Base-by-base conservation (phyloP, 2,797 vertebrate genomes). In the Megaceryle alcyon region DNA sequence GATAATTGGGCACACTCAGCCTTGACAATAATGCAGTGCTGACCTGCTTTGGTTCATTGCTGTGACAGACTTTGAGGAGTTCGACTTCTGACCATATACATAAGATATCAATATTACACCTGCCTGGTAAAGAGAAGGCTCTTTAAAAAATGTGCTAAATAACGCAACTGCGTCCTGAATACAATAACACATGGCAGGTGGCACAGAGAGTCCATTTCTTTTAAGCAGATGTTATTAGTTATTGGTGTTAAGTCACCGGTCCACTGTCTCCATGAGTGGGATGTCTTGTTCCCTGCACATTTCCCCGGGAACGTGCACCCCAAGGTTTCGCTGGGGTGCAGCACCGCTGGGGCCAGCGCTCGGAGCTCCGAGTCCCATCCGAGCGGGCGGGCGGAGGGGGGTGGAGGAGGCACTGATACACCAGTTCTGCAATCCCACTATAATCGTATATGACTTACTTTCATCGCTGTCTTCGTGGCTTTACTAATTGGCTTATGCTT, bases 141-240 rank as follows among this genome's bases (percentile, higher is more conserved):
- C 6, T 6, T 20, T 29, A 56, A 16, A n/a, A 57, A 25, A 5
- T 23, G 22, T 72, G 65, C 22, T 44, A 13, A 19, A 17, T 9
- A 7, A 29, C 18, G 4, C 18, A 19, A 41, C 37, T 25, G 22
- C 14, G 9, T 49, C 41, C 59, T 20, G 43, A 49, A 44, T 41
- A 86, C 49, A 77, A 15, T 8, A 48, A n/a, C 2, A 2, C 2
- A 4, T 1, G 0, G 17, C 10, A 14, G 56, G n/a, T 14, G 18
- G 35, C 4, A 14, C 37, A 46, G 59, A n/a, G 12, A 28, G 29
- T 22, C 39, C 10, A 8, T 10, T 15, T n/a, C 66, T 26, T 26
- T 14, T 29, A 68, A 57, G 53, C 60, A 68, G 25, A 2, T 18
- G 51, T 23, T 44, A 10, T 6, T 28, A 7, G n/a, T 14, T 35